Evolutionary conservation across 1,140 invertebrate genomes (phyloP).

Genomic region (Drosophila dunni): DNA sequence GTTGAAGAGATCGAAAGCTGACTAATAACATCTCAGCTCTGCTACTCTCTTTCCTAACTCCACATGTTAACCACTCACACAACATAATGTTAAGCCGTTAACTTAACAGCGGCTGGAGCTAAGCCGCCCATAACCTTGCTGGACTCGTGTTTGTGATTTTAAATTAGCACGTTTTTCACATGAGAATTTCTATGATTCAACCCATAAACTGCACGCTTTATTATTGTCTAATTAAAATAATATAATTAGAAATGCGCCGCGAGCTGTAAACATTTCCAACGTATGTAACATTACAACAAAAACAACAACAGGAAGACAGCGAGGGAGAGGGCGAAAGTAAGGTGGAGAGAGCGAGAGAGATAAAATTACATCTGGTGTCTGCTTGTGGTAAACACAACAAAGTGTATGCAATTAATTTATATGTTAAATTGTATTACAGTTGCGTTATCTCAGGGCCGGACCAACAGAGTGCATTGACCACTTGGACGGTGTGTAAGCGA

Average conservation of each 20-base stretch:
- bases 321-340: not conserved
- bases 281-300: conserved; percentile 2
- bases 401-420: conserved; percentile 19
- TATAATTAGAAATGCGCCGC: not conserved
- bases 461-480: conserved; percentile 45
- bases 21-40: not conserved
- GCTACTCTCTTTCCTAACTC: no score
- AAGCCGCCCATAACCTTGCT: no score
- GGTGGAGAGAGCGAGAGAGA: not conserved
- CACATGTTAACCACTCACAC: no score
- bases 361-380: conserved; percentile 2
- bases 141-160: not conserved
- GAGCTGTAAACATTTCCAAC: not conserved
- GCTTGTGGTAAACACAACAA: conserved; percentile 17
- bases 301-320: not conserved
- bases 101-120: not conserved
- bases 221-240: conserved; percentile 8
- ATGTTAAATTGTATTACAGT: not conserved
- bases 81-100: not conserved
- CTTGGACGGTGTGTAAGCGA: conserved; percentile 10
- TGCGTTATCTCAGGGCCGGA: conserved; percentile 12
- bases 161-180: no score
- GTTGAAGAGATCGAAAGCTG: not conserved
- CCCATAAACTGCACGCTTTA: not conserved
- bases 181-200: not conserved